Percentiles rank a stretch among this genome's conserved stretches.
Conservation (phyloP, 2,113 vertebrate genomes). For the Microtus montanus region DNA sequence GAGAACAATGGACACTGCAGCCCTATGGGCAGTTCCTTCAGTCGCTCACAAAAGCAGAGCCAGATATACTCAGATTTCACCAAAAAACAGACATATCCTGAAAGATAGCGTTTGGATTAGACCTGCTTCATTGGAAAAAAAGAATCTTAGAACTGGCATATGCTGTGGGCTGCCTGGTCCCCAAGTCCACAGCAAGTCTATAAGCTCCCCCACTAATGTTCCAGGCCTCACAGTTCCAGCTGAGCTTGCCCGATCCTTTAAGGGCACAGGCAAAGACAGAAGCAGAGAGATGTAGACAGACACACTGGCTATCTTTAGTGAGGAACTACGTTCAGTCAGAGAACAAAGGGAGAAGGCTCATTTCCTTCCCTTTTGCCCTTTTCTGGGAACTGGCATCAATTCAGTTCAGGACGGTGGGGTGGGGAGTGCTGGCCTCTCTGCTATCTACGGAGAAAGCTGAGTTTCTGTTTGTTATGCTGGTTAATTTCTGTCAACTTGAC, state of each 20-base stretch:
- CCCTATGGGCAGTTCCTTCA: background rate
- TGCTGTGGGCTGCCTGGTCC: background rate
- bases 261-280: background rate
- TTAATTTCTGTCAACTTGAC: background rate
- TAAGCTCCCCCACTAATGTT: background rate
- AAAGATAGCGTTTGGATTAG: background rate
- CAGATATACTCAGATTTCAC: background rate
- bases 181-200: background rate
- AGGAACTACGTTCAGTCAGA: conserved; percentile 60
- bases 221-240: background rate
- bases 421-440: background rate
- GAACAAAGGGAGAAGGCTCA: conserved; percentile 40
- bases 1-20: background rate
- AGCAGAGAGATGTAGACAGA: conserved; percentile 32
- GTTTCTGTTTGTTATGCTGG: background rate
- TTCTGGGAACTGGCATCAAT: conserved; percentile 8
- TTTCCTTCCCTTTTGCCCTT: conserved; percentile 76
- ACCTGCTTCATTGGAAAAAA: background rate
- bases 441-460: background rate
- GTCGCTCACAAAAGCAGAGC: background rate
- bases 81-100: background rate
- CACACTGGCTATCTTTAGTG: background rate
- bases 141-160: background rate
- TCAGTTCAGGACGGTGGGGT: conserved; percentile 12
- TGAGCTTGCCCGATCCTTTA: background rate